A percentile compares a stretch with the other conserved stretches of the same genome.
phyloP scores from a whole-genome alignment of 2,113 vertebrate genomes.

The Gila orcuttii region DNA sequence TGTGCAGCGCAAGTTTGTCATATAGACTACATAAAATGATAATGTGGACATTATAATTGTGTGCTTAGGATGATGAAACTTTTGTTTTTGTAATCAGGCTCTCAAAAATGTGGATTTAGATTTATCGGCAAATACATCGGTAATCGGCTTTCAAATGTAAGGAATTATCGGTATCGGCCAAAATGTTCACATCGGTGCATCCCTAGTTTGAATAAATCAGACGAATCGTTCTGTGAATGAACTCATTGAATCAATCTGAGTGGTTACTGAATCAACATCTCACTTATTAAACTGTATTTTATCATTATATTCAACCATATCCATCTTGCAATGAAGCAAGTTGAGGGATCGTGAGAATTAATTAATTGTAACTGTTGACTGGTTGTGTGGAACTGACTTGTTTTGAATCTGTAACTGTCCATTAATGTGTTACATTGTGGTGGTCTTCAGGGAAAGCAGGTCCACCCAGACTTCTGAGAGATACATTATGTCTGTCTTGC shows the following conservation, averaged over 20 bases:
- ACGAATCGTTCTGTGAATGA: not conserved
- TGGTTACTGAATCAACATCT: not conserved
- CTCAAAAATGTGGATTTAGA: too few relatives aligned
- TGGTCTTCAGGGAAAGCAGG: not conserved
- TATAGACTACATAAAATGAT: too few relatives aligned
- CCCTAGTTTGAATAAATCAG: too few relatives aligned
- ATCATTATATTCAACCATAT: not conserved
- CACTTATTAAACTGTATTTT: not conserved
- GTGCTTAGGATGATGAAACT: too few relatives aligned
- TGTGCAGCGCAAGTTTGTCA: too few relatives aligned
- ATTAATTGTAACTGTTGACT: not conserved
- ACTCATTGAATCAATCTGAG: not conserved
- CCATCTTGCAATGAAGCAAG: not conserved
- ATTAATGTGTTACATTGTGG: not conserved
- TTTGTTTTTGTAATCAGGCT: too few relatives aligned
- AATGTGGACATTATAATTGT: too few relatives aligned
- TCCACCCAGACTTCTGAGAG: not conserved
- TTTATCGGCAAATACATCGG: too few relatives aligned
- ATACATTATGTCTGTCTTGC: conserved; percentile 12
- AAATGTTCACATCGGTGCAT: too few relatives aligned
- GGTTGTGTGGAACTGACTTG: not conserved
- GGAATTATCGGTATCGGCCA: too few relatives aligned
- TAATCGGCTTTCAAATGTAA: too few relatives aligned
- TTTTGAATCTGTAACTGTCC: not conserved
- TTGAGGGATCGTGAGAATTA: not conserved